Base-by-base conservation (phyloP, 2,797 vertebrate genomes). In the Galagoides demidoff region DNA sequence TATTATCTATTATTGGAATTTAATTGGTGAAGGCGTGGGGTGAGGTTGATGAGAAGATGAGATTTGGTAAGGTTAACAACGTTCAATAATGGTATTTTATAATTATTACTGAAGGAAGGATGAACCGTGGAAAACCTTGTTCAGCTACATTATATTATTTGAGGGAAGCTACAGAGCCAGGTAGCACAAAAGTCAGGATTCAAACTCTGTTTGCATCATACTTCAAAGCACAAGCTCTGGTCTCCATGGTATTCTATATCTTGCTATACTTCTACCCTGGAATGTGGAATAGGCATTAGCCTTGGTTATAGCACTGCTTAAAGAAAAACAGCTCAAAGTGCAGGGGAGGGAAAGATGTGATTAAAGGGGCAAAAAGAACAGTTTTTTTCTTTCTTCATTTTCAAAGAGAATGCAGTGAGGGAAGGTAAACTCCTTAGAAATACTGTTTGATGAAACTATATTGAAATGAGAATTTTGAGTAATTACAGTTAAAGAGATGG, bases 261-360 rank as follows among this genome's bases (percentile, higher is more conserved):
- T 78, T 83, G 31, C 92, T 92, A 84, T 84, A 79, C 45, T 89
- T 94, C 20, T 92, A 68, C 13, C 20, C 20, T 52, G 20, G n/a
- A 78, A 78, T 55, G 27, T 77, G 43, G 29, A 82, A 59, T 5
- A 74, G 31, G 25, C 17, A 66, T 71, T 31, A 27, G 22, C 61
- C 7, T 49, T 45, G 43, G 43, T 84, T 45, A 52, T 27, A 66
- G 5, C 7, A 61, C 23, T 66, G 25, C 29, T 88, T n/a, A 52
- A 43, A 45, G 37, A 63, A 63, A 59, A 83, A 34, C 2, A 63
- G 43, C 17, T 88, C 25, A 34, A 55, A 57, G 14, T 37, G 3
- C 2, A 43, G 68, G 37, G n/a, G 73, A 71, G n/a, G 81, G 20
- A 85, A 20, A 90, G 10, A 61, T 5, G 55, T 85, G 55, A 85